Evolutionary conservation across 1,140 invertebrate species (phyloP).

Genomic region (Mesaphorura yosii): DNA sequence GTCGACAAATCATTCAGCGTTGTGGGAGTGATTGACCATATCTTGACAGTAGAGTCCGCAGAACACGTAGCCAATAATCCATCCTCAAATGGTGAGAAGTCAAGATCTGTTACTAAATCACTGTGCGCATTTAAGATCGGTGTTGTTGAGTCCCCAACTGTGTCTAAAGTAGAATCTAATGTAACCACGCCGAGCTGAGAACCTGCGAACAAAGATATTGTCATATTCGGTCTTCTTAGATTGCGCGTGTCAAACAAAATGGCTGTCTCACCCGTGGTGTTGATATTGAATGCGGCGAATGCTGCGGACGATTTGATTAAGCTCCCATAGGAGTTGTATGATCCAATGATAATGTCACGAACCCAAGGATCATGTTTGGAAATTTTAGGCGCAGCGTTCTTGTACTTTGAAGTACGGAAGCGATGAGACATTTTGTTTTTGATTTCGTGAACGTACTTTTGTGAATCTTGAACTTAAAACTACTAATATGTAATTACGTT

Average conservation of each 20-base stretch:
- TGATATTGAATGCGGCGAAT: conserved; percentile 88
- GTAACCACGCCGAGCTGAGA: conserved; percentile 26
- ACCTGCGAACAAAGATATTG: conserved; percentile 4
- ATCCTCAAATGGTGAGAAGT: conserved; percentile 89
- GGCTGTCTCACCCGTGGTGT: conserved; percentile 51
- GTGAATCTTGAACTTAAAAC: too few relatives aligned
- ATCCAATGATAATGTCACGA: conserved; percentile 74
- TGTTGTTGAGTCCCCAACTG: conserved; percentile 10
- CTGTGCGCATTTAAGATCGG: conserved; percentile 43
- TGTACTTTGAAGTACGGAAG: conserved; percentile 93
- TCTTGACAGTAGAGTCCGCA: conserved; percentile 65
- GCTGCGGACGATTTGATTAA: conserved; percentile 82
- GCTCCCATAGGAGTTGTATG: conserved; percentile 83
- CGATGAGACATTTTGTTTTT: conserved; percentile 81
- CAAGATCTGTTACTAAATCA: conserved; percentile 86
- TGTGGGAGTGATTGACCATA: conserved; percentile 20
- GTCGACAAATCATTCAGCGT: conserved; percentile 21
- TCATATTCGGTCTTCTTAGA: background rate
- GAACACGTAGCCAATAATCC: conserved; percentile 78
- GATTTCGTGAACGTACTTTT: too few relatives aligned
- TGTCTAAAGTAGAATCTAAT: conserved; percentile 11
- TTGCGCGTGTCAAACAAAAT: background rate
- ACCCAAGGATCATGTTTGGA: conserved; percentile 84
- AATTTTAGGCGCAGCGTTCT: conserved; percentile 87
- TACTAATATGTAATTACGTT: too few relatives aligned